Base-by-base conservation (phyloP, 1,140 invertebrate species). In the Drosophila kurseongensis region DNA sequence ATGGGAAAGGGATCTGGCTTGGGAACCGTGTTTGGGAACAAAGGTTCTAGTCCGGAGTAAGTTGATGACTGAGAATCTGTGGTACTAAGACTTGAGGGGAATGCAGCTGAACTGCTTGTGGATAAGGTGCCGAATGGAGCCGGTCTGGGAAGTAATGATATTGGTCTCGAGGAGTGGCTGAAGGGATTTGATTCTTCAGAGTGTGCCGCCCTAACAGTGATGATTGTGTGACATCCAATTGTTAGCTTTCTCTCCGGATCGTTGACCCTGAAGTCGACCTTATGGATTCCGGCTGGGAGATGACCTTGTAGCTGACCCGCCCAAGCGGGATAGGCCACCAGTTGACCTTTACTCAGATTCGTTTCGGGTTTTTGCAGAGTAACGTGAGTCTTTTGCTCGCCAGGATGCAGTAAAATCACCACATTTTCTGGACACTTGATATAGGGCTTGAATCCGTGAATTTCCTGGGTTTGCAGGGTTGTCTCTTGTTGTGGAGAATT, bases 301-400 rank as follows among this genome's bases (percentile, higher is more conserved):
- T 95, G 94, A 47, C 93, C 94, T 68, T 95, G 94, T 58, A 96
- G 92, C 63, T 94, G 93, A 76, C 94, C 95, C 0, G 93, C 95
- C 95, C 95, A 96, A 5, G 91, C 57, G 16, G 95, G 95, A 41
- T 93, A 91, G 1, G 95, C 93, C 14, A 94, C 93, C 14, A 96
- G 93, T 76, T 95, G 94, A 72, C 94, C 95, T 93, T 94, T 95
- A 86, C 96, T 94, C 80, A 95, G 93, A 91, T 96, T 96, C 13
- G 95, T 95, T 80, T 94, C 94, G 0, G 95, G 95, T 61, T 94
- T 93, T 5, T 95, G 93, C 35, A 96, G 94, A 14, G 93, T 93
- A 38, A 96, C 94, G 62, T 94, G 91, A 38, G 94, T 93, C 13
- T 92, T 94, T 29, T 86, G 91, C 60, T 94, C 93, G 10, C 93